A percentile compares a stretch with the other conserved stretches of the same genome.
These are phyloP conservation scores for Carollia perspicillata DNA, from an alignment of 2,113 vertebrate species.

Conservation along the genomic window DNA sequence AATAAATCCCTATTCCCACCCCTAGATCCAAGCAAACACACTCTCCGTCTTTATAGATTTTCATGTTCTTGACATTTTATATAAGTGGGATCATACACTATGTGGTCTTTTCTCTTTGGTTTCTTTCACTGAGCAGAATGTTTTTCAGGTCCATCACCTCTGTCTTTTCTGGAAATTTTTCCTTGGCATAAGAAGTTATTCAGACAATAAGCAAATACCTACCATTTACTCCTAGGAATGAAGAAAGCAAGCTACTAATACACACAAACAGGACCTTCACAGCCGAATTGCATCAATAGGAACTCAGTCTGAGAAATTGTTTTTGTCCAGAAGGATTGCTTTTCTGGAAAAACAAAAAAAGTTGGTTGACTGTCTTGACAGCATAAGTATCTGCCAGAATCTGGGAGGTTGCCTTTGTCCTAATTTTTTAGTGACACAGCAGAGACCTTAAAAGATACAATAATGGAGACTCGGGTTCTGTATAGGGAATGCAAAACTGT, in stretches of 20 bases:
- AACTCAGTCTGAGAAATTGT: neutral
- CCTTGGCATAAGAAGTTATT: neutral
- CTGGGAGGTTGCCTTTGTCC: neutral
- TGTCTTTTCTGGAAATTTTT: conserved; percentile 5
- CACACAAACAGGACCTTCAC: neutral
- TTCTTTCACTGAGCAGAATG: conserved; percentile 26
- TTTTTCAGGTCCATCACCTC: neutral
- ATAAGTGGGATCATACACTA: neutral
- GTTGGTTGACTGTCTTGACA: neutral
- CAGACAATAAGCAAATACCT: conserved; percentile 16
- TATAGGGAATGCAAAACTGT: neutral
- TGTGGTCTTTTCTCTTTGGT: neutral
- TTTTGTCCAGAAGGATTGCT: neutral
- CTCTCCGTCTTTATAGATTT: conserved; percentile 6
- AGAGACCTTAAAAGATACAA: neutral
- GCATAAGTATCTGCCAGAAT: neutral
- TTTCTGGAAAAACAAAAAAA: neutral
- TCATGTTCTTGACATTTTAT: conserved; percentile 32
- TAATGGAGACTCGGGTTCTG: neutral
- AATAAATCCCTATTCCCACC: neutral
- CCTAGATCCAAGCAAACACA: neutral
- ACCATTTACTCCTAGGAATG: neutral
- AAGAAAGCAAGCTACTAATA: neutral
- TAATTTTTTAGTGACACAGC: neutral
- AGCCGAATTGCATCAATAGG: neutral